Conservation (phyloP, 1,140 invertebrate species). For the Pachyrhynchus sulphureomaculatus region DNA sequence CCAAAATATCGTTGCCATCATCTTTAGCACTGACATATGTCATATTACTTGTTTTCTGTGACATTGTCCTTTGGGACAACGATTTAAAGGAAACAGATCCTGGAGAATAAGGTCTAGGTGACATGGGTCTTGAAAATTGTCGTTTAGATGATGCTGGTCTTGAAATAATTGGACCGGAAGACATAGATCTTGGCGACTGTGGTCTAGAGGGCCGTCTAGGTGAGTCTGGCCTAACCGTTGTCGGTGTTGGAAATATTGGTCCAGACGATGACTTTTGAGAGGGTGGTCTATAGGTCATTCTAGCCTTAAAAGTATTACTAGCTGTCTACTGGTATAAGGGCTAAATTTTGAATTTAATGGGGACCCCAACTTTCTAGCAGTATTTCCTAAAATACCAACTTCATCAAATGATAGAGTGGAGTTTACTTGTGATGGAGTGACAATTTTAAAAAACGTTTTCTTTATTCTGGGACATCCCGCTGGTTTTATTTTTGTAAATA, state of each 20-base stretch:
- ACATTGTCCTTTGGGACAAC: too few species aligned
- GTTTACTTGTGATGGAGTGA: conserved; percentile 3
- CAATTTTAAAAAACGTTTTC: conserved; percentile 28
- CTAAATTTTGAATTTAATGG: neutral
- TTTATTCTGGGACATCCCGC: conserved; percentile 16
- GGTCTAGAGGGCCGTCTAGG: neutral
- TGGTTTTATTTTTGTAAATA: conserved; percentile 31
- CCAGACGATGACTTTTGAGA: neutral
- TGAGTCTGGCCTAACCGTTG: neutral
- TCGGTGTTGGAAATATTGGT: neutral
- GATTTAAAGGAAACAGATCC: neutral
- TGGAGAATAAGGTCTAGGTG: neutral
- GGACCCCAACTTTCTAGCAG: neutral
- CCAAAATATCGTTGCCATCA: conserved; percentile 7
- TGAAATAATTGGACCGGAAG: neutral
- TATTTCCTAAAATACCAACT: neutral
- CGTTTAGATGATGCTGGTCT: neutral
- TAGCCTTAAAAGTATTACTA: neutral
- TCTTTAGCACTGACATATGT: neutral
- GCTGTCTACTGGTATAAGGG: neutral
- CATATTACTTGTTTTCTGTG: neutral
- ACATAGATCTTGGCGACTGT: neutral
- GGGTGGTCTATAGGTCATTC: neutral
- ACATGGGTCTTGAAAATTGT: neutral
- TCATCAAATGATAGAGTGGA: neutral